A percentile compares a stretch with the other conserved stretches of the same genome.
Conservation (phyloP, 2,888 invertebrate genomes). For the Chouioia cunea region DNA sequence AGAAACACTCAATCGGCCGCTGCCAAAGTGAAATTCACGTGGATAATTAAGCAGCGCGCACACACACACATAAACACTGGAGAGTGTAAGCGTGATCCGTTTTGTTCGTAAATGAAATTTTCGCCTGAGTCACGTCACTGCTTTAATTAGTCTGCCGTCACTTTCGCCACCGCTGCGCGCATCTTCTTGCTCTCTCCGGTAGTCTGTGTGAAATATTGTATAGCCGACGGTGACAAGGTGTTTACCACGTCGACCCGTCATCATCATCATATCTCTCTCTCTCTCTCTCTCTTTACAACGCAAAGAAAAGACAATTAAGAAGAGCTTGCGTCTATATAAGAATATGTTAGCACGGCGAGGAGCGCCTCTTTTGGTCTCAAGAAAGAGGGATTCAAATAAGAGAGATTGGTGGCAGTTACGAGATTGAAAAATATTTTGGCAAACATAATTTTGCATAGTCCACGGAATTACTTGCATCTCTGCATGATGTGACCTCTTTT, state of each 20-base stretch:
- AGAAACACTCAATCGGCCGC: background rate
- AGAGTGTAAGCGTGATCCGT: too few relatives aligned
- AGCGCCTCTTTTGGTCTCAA: background rate
- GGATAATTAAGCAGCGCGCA: background rate
- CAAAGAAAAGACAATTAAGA: conserved; percentile 43
- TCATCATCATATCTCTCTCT: conserved; percentile 40
- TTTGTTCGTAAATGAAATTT: too few relatives aligned
- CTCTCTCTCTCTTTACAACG: background rate
- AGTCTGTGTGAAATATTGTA: conserved; percentile 51
- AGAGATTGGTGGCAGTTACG: conserved; percentile 35
- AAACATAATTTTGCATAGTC: conserved; percentile 42
- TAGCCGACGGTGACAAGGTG: conserved; percentile 52
- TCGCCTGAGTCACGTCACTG: conserved; percentile 41
- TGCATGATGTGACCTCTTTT: background rate
- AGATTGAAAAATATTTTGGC: conserved; percentile 45
- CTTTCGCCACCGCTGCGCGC: conserved; percentile 47
- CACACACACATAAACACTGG: background rate
- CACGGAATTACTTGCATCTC: background rate
- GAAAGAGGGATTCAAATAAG: conserved; percentile 26
- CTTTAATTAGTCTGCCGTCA: conserved; percentile 48
- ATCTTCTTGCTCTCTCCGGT: conserved; percentile 47
- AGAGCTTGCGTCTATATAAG: conserved; percentile 18
- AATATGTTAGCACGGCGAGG: conserved; percentile 28
- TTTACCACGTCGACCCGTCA: conserved; percentile 49
- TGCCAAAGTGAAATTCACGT: too few relatives aligned